Conservation (phyloP, 2,888 invertebrate genomes). For the Pecten maximus region DNA sequence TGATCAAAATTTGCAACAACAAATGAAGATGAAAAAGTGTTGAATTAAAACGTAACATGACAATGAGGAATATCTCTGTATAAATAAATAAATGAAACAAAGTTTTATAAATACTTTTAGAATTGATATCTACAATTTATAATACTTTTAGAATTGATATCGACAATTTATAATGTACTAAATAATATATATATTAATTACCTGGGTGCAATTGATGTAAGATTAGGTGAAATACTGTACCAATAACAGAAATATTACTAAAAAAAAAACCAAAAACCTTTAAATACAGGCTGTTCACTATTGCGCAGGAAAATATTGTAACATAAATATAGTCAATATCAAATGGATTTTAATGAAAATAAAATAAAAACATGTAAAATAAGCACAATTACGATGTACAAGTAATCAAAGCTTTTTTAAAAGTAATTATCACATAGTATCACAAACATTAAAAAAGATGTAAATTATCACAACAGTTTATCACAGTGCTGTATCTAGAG, state of each 20-base stretch:
- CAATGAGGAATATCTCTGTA: not conserved
- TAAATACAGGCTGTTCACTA: not conserved
- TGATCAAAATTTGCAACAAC: not conserved
- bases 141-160: not conserved
- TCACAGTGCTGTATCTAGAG: not conserved
- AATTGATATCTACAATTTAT: not conserved
- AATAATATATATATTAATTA: not conserved
- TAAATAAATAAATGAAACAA: not conserved
- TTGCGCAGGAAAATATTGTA: not conserved
- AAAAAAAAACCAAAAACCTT: not conserved
- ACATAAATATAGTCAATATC: not conserved
- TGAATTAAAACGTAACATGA: not conserved
- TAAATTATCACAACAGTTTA: not conserved
- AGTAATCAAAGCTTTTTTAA: too few relatives aligned
- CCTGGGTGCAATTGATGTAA: not conserved
- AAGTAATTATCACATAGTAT: not conserved
- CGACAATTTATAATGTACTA: not conserved
- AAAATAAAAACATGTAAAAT: not conserved
- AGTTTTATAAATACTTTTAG: not conserved
- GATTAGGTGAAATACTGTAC: not conserved
- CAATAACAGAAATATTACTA: not conserved
- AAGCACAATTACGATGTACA: not conserved
- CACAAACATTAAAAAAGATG: not conserved
- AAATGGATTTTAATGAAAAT: not conserved
- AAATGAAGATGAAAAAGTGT: not conserved